Base-by-base conservation (phyloP, 1,140 invertebrate species). In the Saxidomus purpurata region DNA sequence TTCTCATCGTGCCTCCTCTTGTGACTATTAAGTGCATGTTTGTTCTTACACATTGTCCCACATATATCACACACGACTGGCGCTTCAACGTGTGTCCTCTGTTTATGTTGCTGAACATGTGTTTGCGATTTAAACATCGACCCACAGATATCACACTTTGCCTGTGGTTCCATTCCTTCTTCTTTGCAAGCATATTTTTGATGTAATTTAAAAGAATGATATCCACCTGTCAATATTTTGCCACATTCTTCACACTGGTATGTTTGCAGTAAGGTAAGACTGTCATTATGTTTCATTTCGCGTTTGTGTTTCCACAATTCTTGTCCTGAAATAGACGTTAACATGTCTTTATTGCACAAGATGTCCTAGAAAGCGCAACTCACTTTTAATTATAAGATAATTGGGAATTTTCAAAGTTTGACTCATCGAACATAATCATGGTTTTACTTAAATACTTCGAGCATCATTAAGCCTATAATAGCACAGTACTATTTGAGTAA, bases 271-370 rank as follows among this genome's bases (percentile, higher is more conserved):
- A 52, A 49, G 0, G 40, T n/a, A 13, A 77, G 34, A 49, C 74
- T 77, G 22, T 47, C 47, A 52, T 77, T 77, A 52, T 77, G 74
- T 49, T 77, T 47, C n/a, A 31, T 77, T 52, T 77, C 40, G 15
- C 74, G 74, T 31, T 77, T 77, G 25, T 77, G 74, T 52, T 47
- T 77, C 74, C 74, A 77, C 22, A 77, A 52, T 49, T 77, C 74
- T 31, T 77, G 40, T 43, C 74, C 74, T 77, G 74, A 49, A 77
- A 49, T n/a, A 63, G 28, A 55, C 22, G n/a, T n/a, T n/a, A n/a
- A n/a, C n/a, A n/a, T n/a, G n/a, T n/a, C n/a, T n/a, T n/a, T n/a
- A n/a, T n/a, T n/a, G n/a, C n/a, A n/a, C n/a, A n/a, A n/a, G n/a
- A n/a, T n/a, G n/a, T n/a, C n/a, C n/a, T n/a, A n/a, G n/a, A n/a